These are phyloP conservation scores for Ormia ochracea DNA, from an alignment of 2,888 invertebrate genomes.

Conservation along the genomic window DNA sequence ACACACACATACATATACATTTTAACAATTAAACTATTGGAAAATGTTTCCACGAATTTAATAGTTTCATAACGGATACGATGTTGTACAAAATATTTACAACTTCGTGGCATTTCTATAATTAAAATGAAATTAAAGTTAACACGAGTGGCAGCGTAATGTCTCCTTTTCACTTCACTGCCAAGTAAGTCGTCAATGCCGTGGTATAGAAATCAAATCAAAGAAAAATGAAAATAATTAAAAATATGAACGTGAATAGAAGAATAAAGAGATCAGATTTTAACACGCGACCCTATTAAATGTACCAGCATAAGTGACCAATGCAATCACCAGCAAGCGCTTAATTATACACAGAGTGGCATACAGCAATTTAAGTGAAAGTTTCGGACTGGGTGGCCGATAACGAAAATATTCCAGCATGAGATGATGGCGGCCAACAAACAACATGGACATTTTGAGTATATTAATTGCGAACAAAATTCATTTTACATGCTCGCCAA, in stretches of 20 bases:
- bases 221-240: constrained; percentile 41
- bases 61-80: no score
- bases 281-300: constrained; percentile 51
- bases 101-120: no score
- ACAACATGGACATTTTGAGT: constrained; percentile 56
- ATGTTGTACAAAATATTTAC: no score
- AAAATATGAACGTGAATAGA: neutral
- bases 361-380: constrained; percentile 47
- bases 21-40: no score
- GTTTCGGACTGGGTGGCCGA: constrained; percentile 51
- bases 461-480: constrained; percentile 61
- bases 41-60: no score
- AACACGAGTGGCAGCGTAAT: neutral
- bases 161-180: neutral
- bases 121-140: no score
- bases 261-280: constrained; percentile 25
- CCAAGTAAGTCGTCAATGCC: neutral
- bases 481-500: constrained; percentile 35
- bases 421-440: constrained; percentile 19
- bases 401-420: constrained; percentile 22
- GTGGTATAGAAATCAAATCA: neutral
- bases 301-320: constrained; percentile 28
- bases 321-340: neutral
- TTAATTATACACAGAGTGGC: constrained; percentile 2
- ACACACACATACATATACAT: no score